These are phyloP conservation scores for Trochalopteron elliotii DNA, from an alignment of 2,113 vertebrate species.

Conservation along the genomic window DNA sequence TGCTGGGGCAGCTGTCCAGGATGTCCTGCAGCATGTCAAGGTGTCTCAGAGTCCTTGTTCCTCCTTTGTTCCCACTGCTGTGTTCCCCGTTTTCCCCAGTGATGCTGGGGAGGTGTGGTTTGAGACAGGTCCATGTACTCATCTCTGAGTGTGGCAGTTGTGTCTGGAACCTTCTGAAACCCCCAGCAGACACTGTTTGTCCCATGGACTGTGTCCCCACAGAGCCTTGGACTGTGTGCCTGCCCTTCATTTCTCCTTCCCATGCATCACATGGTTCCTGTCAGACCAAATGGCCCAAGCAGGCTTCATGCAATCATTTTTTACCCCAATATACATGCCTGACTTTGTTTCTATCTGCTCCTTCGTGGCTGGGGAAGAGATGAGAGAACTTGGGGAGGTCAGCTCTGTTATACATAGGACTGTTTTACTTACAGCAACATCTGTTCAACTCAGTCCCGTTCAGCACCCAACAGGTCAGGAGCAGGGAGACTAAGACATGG, in stretches of 20 bases:
- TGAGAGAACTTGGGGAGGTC: not conserved
- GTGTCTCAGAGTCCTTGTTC: not conserved
- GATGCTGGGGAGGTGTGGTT: not conserved
- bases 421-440: not conserved
- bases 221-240: not conserved
- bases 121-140: rapidly evolving
- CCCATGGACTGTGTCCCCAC: not conserved
- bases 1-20: not conserved
- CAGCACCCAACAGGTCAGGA: not conserved
- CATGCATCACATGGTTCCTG: not conserved
- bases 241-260: not conserved
- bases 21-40: not conserved
- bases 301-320: not conserved
- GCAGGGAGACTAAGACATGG: not conserved
- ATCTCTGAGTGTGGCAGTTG: not conserved
- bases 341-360: not conserved
- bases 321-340: not conserved
- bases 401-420: not conserved
- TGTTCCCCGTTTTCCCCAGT: rapidly evolving
- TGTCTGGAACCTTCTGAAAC: not conserved
- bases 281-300: not conserved
- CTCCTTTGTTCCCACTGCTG: not conserved
- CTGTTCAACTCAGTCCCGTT: not conserved
- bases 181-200: not conserved
- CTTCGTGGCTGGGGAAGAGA: not conserved